Evolutionary conservation across 1,140 invertebrate species (phyloP).

Genomic region (Anadara kagoshimensis): DNA sequence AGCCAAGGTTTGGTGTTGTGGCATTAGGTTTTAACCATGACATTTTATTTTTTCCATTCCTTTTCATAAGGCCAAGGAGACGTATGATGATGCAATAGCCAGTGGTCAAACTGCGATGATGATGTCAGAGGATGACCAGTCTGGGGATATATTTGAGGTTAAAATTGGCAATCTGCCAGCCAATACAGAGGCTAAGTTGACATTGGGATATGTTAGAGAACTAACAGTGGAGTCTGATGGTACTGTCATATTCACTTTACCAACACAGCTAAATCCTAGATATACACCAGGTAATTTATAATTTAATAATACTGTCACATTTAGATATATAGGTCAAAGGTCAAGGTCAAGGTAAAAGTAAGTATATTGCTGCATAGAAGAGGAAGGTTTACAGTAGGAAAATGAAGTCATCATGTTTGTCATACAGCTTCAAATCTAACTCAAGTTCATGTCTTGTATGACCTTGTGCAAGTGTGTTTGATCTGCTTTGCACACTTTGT

Average conservation of each 20-base stretch:
- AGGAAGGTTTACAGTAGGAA: no score
- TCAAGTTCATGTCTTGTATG: no score
- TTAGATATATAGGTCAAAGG: no score
- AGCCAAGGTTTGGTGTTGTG: no score
- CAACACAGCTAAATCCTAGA: slow-evolving; percentile 54
- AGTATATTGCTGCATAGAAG: no score
- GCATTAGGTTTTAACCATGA: no score
- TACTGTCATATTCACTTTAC: slow-evolving; percentile 49
- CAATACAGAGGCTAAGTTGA: slow-evolving; percentile 30
- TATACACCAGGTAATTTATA: slow-evolving; percentile 42
- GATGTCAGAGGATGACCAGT: slow-evolving; percentile 38
- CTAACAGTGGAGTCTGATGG: slow-evolving; percentile 44
- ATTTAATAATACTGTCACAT: no score
- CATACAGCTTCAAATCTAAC: no score
- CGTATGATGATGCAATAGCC: slow-evolving; percentile 79
- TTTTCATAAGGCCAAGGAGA: slow-evolving; percentile 76
- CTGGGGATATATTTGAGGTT: slow-evolving; percentile 51
- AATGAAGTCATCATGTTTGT: no score
- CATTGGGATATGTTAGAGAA: slow-evolving; percentile 46
- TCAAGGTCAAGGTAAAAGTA: no score
- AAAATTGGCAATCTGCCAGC: slow-evolving; percentile 53
- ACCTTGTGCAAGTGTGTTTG: no score
- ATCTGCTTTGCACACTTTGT: no score
- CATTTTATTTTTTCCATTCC: not conserved
- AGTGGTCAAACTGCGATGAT: slow-evolving; percentile 77